phyloP scores from a whole-genome alignment of 2,113 vertebrate genomes.

The Spea bombifrons region DNA sequence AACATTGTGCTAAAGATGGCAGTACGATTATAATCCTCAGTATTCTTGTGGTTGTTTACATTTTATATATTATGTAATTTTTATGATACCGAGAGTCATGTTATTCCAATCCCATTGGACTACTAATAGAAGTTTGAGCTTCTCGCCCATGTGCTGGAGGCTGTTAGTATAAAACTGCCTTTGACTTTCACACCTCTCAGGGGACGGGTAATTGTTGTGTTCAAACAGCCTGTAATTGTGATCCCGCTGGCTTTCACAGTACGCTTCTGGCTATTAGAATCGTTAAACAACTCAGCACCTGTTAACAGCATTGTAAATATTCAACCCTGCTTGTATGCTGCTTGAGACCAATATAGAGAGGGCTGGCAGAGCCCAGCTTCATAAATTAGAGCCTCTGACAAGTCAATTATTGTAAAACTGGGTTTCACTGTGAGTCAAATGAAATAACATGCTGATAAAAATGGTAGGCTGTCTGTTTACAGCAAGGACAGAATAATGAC shows the following conservation, averaged over 20 bases:
- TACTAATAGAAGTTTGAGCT: conserved; percentile 77
- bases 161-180: conserved; percentile 81
- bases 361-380: conserved; percentile 77
- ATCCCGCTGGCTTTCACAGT: conserved; percentile 82
- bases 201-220: conserved; percentile 79
- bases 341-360: conserved; percentile 79
- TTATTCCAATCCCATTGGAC: conserved; percentile 65
- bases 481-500: conserved; percentile 70
- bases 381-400: conserved; percentile 88
- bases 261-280: conserved; percentile 88
- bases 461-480: conserved; percentile 76
- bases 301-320: conserved; percentile 99
- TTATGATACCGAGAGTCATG: conserved; percentile 65
- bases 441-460: conserved; percentile 77
- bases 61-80: conserved; percentile 73
- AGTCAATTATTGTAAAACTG: conserved; percentile 84
- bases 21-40: conserved; percentile 57
- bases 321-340: conserved; percentile 82
- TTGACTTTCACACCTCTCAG: conserved; percentile 78
- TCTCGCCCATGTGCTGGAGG: conserved; percentile 78
- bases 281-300: conserved; percentile 96
- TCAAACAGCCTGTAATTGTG: conserved; percentile 85
- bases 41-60: conserved; percentile 62
- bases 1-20: conserved; percentile 54
- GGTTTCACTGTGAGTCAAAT: conserved; percentile 80